Percentiles rank a stretch among this genome's conserved stretches.
Conservation (phyloP, 2,113 vertebrate species). For the Sisor rabdophorus region DNA sequence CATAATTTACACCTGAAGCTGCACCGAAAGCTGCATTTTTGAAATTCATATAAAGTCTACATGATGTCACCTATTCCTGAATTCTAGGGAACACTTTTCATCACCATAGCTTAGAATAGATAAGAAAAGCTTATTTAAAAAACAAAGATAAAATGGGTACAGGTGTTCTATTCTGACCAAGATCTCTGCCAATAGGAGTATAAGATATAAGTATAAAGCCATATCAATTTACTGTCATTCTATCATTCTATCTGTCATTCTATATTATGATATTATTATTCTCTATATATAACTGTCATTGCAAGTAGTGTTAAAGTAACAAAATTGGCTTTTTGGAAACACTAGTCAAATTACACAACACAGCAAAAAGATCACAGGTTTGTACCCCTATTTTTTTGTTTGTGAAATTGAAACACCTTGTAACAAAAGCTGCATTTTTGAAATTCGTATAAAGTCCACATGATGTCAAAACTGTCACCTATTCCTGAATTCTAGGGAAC, state of each 20-base stretch:
- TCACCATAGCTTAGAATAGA: slow-evolving; percentile 67
- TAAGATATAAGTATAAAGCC: slow-evolving; percentile 42
- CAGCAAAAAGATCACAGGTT: too few species aligned
- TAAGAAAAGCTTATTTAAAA: slow-evolving; percentile 43
- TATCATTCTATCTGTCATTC: too few species aligned
- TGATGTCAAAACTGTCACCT: too few species aligned
- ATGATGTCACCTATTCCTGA: background rate
- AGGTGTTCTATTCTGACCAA: slow-evolving; percentile 25
- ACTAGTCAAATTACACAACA: background rate
- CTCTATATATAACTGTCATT: too few species aligned
- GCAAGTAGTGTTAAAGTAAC: background rate
- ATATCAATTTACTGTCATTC: slow-evolving; percentile 21
- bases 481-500: background rate
- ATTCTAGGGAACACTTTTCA: slow-evolving; percentile 28
- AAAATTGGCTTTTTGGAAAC: background rate
- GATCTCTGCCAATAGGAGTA: slow-evolving; percentile 38
- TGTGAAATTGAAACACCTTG: too few species aligned
- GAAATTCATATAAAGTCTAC: background rate
- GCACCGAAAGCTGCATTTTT: too few species aligned
- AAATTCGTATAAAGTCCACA: background rate
- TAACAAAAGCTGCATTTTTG: too few species aligned
- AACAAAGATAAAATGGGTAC: background rate
- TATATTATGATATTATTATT: slow-evolving; percentile 21
- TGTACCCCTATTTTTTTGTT: too few species aligned
- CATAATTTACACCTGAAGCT: too few species aligned